Percentiles rank a stretch among this genome's conserved stretches.
Conservation (phyloP, 2,113 vertebrate genomes). For the Macrotus californicus region DNA sequence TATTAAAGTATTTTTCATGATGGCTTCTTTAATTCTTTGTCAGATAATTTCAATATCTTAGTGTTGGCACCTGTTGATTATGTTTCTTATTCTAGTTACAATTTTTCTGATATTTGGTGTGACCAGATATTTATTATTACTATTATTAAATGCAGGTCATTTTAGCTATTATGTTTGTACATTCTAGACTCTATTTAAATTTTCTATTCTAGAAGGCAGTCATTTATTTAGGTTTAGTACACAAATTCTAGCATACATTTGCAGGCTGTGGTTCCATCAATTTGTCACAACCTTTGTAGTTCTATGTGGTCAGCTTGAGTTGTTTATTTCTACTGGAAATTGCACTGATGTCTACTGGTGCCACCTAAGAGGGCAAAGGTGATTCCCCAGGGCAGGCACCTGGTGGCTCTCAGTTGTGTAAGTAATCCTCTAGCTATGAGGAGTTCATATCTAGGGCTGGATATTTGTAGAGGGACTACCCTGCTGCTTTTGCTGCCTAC, state of each 20-base stretch:
- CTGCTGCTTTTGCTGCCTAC: fast-evolving
- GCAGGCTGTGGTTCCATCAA: background rate
- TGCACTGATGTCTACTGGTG: background rate
- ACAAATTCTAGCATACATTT: background rate
- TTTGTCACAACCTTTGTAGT: background rate
- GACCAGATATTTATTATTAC: background rate
- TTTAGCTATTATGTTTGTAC: background rate
- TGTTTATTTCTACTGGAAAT: background rate
- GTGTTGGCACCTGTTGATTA: background rate
- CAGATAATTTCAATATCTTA: background rate
- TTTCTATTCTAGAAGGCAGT: background rate
- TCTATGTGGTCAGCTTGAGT: background rate
- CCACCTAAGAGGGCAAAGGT: background rate
- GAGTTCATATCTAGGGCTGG: background rate
- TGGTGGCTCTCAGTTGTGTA: background rate
- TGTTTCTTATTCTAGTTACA: background rate
- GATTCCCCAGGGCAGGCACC: fast-evolving
- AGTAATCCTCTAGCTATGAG: background rate
- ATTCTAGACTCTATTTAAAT: background rate
- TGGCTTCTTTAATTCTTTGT: background rate
- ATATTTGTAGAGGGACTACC: background rate
- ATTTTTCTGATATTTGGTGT: background rate
- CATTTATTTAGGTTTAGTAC: background rate
- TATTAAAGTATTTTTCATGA: background rate
- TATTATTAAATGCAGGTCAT: background rate